These are phyloP conservation scores for Megaceryle alcyon DNA, from an alignment of 2,797 vertebrate genomes.

Conservation along the genomic window DNA sequence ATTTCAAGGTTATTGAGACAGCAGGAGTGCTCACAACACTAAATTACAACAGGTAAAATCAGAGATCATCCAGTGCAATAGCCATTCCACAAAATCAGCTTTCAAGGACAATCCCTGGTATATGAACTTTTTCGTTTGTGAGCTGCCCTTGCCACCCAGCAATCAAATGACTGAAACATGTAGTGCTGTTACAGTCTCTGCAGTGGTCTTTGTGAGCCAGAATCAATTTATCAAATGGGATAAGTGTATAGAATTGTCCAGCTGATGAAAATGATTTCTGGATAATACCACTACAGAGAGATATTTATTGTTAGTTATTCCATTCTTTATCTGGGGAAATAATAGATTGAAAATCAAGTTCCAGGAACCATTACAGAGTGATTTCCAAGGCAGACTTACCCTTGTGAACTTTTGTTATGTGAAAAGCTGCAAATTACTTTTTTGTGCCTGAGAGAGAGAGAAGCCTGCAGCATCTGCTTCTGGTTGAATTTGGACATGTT, in stretches of 20 bases:
- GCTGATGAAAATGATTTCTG: constrained; percentile 16
- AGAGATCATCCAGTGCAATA: background rate
- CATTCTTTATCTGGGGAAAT: background rate
- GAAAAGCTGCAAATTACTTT: background rate
- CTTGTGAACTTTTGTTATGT: background rate
- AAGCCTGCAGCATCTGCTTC: background rate
- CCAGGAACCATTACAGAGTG: background rate
- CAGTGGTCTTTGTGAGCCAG: background rate
- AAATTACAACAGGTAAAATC: background rate
- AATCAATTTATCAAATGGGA: constrained; percentile 20
- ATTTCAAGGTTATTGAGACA: constrained; percentile 37
- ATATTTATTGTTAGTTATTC: background rate
- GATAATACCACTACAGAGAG: background rate
- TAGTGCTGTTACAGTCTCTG: background rate
- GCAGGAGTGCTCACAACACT: background rate
- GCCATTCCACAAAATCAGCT: background rate
- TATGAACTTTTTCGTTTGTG: background rate
- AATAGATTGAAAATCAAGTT: constrained; percentile 23
- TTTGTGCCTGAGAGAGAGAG: background rate
- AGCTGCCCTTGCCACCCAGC: background rate
- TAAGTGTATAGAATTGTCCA: background rate
- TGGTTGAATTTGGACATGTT: background rate
- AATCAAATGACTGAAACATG: constrained; percentile 2
- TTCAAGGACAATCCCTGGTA: background rate
- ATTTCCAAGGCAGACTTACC: background rate